Conservation (phyloP, 2,888 invertebrate genomes). For the Luffia ferchaultella region DNA sequence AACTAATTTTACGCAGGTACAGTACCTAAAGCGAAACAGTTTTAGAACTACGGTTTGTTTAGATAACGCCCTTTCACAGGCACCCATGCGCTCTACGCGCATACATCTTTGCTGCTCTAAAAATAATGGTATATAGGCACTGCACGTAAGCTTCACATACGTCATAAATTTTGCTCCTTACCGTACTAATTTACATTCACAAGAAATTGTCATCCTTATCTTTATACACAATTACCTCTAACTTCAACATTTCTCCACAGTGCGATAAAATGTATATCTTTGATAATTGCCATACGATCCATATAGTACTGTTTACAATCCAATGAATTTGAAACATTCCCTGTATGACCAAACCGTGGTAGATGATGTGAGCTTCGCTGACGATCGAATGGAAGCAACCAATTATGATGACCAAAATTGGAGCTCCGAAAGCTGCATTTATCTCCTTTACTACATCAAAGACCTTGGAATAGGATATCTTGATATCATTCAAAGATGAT, state of each 20-base stretch:
- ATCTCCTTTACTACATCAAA: slow-evolving; percentile 32
- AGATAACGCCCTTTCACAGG: too few relatives aligned
- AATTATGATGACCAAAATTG: slow-evolving; percentile 30
- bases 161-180: too few relatives aligned
- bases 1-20: too few relatives aligned
- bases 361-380: slow-evolving; percentile 41
- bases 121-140: too few relatives aligned
- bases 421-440: slow-evolving; percentile 35
- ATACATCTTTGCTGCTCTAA: too few relatives aligned
- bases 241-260: slow-evolving; percentile 32
- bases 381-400: slow-evolving; percentile 47
- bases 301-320: slow-evolving; percentile 35
- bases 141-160: too few relatives aligned
- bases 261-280: slow-evolving; percentile 36
- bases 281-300: slow-evolving; percentile 40
- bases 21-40: too few relatives aligned
- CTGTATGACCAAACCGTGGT: slow-evolving; percentile 30
- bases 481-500: slow-evolving; percentile 27
- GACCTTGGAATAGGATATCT: slow-evolving; percentile 29
- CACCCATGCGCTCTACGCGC: too few relatives aligned
- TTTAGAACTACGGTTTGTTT: too few relatives aligned
- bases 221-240: too few relatives aligned
- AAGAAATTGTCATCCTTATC: too few relatives aligned
- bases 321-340: slow-evolving; percentile 25
- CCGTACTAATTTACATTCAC: too few relatives aligned